Evolutionary conservation across 1,140 invertebrate genomes (phyloP).

Genomic region (Leptinotarsa texana): DNA sequence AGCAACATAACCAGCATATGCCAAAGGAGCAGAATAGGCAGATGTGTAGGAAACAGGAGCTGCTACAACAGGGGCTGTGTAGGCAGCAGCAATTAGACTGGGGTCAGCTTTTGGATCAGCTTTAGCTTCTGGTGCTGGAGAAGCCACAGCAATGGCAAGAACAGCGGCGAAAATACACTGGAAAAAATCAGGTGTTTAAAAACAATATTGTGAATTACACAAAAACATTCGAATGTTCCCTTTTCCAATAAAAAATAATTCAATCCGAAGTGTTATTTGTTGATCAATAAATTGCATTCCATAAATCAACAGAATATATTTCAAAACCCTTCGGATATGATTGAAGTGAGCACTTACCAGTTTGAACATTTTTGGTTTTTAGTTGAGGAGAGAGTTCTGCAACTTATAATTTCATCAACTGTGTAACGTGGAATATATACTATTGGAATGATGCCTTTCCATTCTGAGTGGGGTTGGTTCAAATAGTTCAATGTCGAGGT

Average conservation of each 20-base stretch:
- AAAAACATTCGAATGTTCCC: too few species aligned
- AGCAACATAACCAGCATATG: constrained; percentile 19
- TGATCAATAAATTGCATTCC: too few species aligned
- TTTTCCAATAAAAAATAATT: too few species aligned
- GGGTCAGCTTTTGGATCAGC: constrained; percentile 13
- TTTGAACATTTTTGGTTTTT: neutral
- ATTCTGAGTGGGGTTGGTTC: neutral
- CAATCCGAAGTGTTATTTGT: too few species aligned
- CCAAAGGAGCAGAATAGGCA: constrained; percentile 16
- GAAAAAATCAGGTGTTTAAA: neutral
- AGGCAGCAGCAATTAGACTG: constrained; percentile 4
- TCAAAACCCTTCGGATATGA: too few species aligned
- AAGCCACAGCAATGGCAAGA: constrained; percentile 1
- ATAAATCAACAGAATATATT: too few species aligned
- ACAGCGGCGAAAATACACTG: constrained; percentile 7
- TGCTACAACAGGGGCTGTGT: constrained; percentile 12
- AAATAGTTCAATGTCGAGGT: neutral
- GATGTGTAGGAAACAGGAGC: constrained; percentile 10
- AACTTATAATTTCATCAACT: too few species aligned
- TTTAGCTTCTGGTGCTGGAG: constrained; percentile 12
- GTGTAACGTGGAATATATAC: too few species aligned
- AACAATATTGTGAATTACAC: too few species aligned
- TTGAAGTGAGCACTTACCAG: neutral
- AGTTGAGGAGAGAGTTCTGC: neutral
- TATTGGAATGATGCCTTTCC: too few species aligned